phyloP scores from a whole-genome alignment of 2,888 invertebrate species.

The Dasysyrphus tricinctus region DNA sequence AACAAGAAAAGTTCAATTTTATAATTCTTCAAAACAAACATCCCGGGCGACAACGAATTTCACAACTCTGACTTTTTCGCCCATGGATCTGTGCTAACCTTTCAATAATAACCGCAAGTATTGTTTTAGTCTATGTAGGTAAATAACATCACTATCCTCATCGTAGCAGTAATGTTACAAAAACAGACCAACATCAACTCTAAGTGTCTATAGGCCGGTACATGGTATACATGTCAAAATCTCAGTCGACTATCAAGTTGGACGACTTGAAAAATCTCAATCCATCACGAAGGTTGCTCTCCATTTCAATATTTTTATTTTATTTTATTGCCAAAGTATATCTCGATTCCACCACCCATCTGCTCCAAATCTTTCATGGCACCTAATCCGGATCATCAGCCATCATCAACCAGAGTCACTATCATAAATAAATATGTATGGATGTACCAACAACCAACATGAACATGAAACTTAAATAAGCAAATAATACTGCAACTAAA shows the following conservation, averaged over 20 bases:
- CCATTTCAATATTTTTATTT: conserved; percentile 46
- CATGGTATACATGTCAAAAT: conserved; percentile 3
- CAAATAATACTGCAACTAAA: conserved; percentile 23
- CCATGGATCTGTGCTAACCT: conserved; percentile 28
- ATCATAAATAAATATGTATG: conserved; percentile 22
- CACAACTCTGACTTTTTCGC: not conserved
- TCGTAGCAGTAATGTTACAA: conserved; percentile 48
- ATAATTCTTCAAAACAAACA: not conserved
- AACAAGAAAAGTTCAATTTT: not conserved
- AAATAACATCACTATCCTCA: conserved; percentile 37
- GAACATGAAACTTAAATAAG: conserved; percentile 39
- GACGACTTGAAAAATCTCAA: conserved; percentile 56
- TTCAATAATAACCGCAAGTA: conserved; percentile 34
- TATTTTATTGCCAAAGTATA: not conserved
- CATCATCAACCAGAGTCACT: conserved; percentile 67
- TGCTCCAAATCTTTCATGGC: conserved; percentile 72
- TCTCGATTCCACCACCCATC: conserved; percentile 36
- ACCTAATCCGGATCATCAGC: conserved; percentile 65
- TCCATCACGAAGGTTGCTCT: conserved; percentile 71
- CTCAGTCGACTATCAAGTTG: conserved; percentile 43
- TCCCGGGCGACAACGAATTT: not conserved
- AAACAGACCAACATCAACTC: conserved; percentile 26
- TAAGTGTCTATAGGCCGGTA: not conserved
- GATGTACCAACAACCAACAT: conserved; percentile 21
- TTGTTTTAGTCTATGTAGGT: too few species aligned